Evolutionary conservation across 2,888 invertebrate species (phyloP).

Genomic region (Aphidoletes aphidimyza): DNA sequence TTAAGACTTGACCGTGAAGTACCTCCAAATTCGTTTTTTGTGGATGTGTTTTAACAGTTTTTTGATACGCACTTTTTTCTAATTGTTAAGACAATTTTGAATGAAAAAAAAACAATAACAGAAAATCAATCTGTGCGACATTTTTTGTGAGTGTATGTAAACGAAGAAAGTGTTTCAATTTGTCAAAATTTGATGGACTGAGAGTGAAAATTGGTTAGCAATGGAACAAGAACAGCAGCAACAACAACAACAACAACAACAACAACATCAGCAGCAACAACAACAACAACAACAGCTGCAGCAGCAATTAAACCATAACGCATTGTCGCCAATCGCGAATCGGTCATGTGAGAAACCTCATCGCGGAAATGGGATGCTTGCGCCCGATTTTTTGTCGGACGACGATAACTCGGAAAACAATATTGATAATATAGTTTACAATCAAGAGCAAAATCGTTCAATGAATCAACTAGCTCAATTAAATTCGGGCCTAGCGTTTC

Average conservation of each 20-base stretch:
- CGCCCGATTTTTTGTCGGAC: conserved; percentile 56
- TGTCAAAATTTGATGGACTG: too few relatives aligned
- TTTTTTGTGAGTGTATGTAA: too few relatives aligned
- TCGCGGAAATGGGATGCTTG: conserved; percentile 56
- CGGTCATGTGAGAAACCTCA: conserved; percentile 11
- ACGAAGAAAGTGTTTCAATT: neutral
- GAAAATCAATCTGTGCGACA: too few relatives aligned
- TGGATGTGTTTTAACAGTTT: neutral
- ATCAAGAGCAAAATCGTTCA: neutral
- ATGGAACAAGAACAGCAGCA: conserved; percentile 60
- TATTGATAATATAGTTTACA: conserved; percentile 5
- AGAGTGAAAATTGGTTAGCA: conserved; percentile 58
- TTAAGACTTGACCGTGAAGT: neutral
- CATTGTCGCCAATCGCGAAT: neutral
- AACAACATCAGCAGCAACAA: conserved; percentile 56
- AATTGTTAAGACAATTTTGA: neutral
- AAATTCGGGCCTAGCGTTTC: conserved; percentile 1
- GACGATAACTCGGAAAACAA: conserved; percentile 21
- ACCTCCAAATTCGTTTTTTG: neutral
- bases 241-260: conserved; percentile 58
- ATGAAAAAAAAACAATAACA: too few relatives aligned
- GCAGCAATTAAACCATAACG: neutral
- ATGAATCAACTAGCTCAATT: conserved; percentile 24
- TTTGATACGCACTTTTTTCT: neutral
- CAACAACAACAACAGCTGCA: conserved; percentile 56